Conservation (phyloP, 2,113 vertebrate species). For the Podarcis muralis region DNA sequence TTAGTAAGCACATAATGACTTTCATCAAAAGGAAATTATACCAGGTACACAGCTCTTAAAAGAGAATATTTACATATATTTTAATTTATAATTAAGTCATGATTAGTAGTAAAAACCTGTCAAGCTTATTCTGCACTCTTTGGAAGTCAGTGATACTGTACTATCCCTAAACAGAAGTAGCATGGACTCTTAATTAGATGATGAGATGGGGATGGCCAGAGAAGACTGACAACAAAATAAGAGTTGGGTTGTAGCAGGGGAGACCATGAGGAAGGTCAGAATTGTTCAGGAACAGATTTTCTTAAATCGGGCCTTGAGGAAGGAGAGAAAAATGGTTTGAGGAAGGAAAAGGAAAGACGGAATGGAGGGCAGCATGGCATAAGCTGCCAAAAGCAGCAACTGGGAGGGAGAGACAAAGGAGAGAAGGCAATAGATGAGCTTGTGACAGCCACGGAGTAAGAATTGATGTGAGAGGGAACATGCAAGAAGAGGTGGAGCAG, state of each 20-base stretch:
- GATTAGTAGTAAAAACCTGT: not conserved
- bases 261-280: not conserved
- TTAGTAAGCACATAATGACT: constrained; percentile 17
- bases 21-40: constrained; percentile 23
- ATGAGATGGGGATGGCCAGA: not conserved
- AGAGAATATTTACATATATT: constrained; percentile 16
- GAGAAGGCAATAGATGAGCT: not conserved
- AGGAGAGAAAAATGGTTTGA: not conserved
- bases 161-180: not conserved
- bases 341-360: not conserved
- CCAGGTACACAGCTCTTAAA: constrained; percentile 30
- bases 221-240: not conserved
- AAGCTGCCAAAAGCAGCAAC: not conserved
- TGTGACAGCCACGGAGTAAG: not conserved
- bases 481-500: not conserved
- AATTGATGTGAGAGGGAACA: not conserved
- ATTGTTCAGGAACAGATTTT: not conserved
- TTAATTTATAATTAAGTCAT: constrained; percentile 28
- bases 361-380: not conserved
- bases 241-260: not conserved
- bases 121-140: not conserved
- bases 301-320: not conserved
- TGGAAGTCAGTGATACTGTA: not conserved
- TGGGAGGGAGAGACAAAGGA: not conserved
- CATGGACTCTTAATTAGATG: not conserved